These are phyloP conservation scores for Calypte anna DNA, from an alignment of 2,113 vertebrate species.

Conservation along the genomic window DNA sequence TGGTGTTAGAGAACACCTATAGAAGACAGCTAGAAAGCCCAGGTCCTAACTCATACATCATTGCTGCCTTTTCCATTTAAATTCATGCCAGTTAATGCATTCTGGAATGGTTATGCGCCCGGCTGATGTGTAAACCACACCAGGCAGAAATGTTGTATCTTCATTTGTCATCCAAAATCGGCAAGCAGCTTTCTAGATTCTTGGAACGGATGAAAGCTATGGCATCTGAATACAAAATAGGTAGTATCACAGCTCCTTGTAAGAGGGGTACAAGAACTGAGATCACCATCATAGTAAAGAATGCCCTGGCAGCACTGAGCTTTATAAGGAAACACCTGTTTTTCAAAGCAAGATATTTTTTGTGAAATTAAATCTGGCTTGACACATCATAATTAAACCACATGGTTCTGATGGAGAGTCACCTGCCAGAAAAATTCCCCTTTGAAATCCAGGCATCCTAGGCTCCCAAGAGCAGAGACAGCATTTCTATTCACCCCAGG, in stretches of 20 bases:
- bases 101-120: not conserved
- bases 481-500: not conserved
- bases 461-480: not conserved
- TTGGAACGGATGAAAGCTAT: not conserved
- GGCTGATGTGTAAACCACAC: not conserved
- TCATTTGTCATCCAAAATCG: not conserved
- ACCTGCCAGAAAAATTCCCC: not conserved
- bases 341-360: not conserved
- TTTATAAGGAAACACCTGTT: not conserved
- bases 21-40: not conserved
- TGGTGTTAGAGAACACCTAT: not conserved
- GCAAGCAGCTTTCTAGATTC: not conserved
- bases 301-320: not conserved
- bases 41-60: not conserved
- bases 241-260: not conserved
- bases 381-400: not conserved
- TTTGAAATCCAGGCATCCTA: not conserved
- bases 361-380: not conserved
- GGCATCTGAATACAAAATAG: not conserved
- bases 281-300: not conserved
- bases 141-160: not conserved
- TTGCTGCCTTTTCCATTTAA: not conserved
- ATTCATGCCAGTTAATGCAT: not conserved
- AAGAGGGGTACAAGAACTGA: not conserved
- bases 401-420: not conserved